phyloP scores from a whole-genome alignment of 2,888 invertebrate genomes.

The Brachylomia viminalis region DNA sequence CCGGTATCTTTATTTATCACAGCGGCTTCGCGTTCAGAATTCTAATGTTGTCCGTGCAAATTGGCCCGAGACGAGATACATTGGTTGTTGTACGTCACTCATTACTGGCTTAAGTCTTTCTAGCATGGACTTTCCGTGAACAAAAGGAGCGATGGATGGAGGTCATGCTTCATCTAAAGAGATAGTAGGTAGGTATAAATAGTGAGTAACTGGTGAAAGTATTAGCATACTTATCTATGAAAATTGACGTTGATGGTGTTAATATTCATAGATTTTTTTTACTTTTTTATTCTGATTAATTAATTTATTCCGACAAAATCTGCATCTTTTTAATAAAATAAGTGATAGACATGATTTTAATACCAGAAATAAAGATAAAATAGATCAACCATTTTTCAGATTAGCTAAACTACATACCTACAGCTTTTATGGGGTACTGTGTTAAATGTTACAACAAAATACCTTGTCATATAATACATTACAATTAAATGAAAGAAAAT shows the following conservation, averaged over 20 bases:
- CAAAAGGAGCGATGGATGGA: slow-evolving; percentile 17
- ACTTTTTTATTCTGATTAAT: slow-evolving; percentile 32
- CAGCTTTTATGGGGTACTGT: no score
- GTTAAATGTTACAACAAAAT: no score
- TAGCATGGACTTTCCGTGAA: background rate
- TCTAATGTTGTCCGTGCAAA: slow-evolving; percentile 51
- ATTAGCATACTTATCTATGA: slow-evolving; percentile 62
- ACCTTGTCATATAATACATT: no score
- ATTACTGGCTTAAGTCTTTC: slow-evolving; percentile 8
- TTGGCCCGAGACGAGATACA: slow-evolving; percentile 24
- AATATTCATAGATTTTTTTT: slow-evolving; percentile 63
- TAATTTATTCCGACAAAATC: no score
- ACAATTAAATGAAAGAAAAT: no score
- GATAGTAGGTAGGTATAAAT: slow-evolving; percentile 20
- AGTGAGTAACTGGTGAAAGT: slow-evolving; percentile 47
- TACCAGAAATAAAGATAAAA: no score
- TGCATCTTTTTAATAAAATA: no score
- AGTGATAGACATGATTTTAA: no score
- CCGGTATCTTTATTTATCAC: slow-evolving; percentile 70
- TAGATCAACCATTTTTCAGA: no score
- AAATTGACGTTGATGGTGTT: slow-evolving; percentile 54
- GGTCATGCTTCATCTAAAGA: slow-evolving; percentile 2
- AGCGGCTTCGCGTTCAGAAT: slow-evolving; percentile 64
- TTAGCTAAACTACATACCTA: no score
- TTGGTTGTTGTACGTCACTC: background rate